phyloP scores from a whole-genome alignment of 1,140 invertebrate genomes.

The Eurosta solidaginis region DNA sequence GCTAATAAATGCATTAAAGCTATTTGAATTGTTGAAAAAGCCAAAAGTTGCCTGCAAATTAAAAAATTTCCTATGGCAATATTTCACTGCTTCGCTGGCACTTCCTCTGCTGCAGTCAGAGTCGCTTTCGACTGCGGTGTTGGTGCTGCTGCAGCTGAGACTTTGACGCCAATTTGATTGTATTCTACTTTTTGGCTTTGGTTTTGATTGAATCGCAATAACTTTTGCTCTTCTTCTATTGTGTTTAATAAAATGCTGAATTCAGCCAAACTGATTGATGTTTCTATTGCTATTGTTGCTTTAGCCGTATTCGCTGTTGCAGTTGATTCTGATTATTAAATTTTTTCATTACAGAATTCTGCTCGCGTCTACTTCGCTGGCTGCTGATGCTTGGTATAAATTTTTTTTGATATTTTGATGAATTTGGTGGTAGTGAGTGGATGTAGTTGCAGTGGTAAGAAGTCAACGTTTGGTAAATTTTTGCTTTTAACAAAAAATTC shows the following conservation, averaged over 20 bases:
- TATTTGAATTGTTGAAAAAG: not conserved
- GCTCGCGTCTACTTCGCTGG: slow-evolving; percentile 14
- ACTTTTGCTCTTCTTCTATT: not conserved
- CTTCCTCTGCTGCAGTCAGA: not conserved
- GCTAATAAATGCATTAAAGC: not conserved
- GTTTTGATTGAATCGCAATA: not conserved
- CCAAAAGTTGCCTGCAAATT: not conserved
- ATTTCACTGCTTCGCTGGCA: not conserved
- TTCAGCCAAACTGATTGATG: not conserved
- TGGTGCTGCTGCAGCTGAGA: not conserved
- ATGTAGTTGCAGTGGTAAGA: slow-evolving; percentile 30
- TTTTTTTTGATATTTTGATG: slow-evolving; percentile 33
- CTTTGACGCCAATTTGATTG: not conserved
- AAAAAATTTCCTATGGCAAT: not conserved
- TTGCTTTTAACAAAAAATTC: slow-evolving; percentile 39
- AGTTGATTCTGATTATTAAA: slow-evolving; percentile 24
- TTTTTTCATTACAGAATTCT: slow-evolving; percentile 33
- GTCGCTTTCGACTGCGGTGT: not conserved
- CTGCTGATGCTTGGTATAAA: slow-evolving; percentile 29
- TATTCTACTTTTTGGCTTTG: not conserved
- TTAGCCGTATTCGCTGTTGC: slow-evolving; percentile 19
- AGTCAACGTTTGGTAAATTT: slow-evolving; percentile 30
- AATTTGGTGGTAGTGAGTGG: slow-evolving; percentile 31
- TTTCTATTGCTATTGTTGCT: not conserved
- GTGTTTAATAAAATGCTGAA: not conserved